Conservation (phyloP, 1,140 invertebrate genomes). For the Littorina saxatilis region DNA sequence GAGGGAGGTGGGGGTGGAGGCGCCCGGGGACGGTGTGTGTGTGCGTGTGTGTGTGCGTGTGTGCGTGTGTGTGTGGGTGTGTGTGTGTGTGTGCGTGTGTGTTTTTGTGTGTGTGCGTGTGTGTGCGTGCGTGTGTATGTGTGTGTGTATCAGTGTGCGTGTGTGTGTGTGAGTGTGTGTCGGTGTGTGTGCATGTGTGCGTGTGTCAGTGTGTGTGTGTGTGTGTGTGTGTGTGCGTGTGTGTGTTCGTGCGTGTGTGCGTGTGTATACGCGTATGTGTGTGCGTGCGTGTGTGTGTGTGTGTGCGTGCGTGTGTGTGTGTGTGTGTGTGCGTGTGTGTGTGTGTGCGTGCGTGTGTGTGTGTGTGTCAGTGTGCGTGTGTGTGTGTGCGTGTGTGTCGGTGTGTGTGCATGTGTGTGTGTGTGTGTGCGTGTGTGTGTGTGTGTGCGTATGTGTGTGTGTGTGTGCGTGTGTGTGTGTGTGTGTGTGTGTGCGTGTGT, state of each 20-base stretch:
- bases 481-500: background rate
- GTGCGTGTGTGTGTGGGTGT: background rate
- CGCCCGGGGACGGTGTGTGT: too few relatives aligned
- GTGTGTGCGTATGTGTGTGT: slow-evolving; percentile 3
- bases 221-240: background rate
- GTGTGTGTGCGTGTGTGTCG: slow-evolving; percentile 9
- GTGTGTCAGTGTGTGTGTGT: background rate
- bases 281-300: background rate
- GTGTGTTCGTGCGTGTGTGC: background rate
- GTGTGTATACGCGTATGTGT: background rate
- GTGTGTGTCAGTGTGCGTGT: slow-evolving; percentile 7
- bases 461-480: background rate
- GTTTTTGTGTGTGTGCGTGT: background rate
- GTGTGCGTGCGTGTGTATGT: slow-evolving; percentile 17
- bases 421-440: slow-evolving; percentile 1
- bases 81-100: background rate
- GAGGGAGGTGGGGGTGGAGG: too few relatives aligned
- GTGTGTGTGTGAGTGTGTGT: background rate
- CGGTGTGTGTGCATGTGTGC: background rate
- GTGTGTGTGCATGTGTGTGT: slow-evolving; percentile 11
- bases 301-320: background rate
- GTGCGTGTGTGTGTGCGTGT: background rate
- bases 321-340: slow-evolving; percentile 6
- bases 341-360: slow-evolving; percentile 21
- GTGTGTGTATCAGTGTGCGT: slow-evolving; percentile 8